A percentile compares a stretch with the other conserved stretches of the same genome.
Conservation (phyloP, 2,797 vertebrate species). For the Numenius phaeopus region DNA sequence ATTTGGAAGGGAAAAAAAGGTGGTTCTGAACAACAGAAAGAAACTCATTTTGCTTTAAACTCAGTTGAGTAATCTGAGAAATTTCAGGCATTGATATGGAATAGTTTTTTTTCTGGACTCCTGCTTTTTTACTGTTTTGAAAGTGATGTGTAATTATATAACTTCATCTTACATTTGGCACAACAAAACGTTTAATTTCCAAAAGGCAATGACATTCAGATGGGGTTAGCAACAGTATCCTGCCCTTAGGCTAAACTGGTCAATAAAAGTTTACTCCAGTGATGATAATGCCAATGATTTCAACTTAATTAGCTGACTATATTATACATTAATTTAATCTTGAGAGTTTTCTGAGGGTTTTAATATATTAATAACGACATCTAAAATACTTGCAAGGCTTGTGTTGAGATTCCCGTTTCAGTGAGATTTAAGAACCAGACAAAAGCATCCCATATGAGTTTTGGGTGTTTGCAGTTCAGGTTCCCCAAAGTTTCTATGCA, state of each 20-base stretch:
- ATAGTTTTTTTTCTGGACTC: not conserved
- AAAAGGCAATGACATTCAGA: not conserved
- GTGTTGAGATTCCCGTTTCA: not conserved
- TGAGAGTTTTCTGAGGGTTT: not conserved
- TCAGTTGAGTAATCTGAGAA: not conserved
- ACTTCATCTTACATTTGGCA: not conserved
- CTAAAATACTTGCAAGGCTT: not conserved
- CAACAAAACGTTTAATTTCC: not conserved
- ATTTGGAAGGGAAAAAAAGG: not conserved
- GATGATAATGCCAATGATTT: not conserved
- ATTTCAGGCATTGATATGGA: not conserved
- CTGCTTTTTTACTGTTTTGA: not conserved
- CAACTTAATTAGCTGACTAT: not conserved
- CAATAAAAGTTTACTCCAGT: not conserved
- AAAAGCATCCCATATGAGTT: not conserved
- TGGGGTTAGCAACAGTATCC: not conserved
- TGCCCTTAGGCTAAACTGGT: not conserved
- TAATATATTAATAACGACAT: not conserved
- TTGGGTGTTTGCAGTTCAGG: not conserved
- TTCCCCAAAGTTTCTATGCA: not conserved
- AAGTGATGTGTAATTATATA: not conserved
- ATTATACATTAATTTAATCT: not conserved
- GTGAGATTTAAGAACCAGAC: not conserved
- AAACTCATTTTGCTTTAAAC: not conserved
- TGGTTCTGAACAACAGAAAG: not conserved